Evolutionary conservation across 2,888 invertebrate genomes (phyloP), one percentile per base, ranked within the genome.

Genomic region (Eupithecia pulchellata): DNA sequence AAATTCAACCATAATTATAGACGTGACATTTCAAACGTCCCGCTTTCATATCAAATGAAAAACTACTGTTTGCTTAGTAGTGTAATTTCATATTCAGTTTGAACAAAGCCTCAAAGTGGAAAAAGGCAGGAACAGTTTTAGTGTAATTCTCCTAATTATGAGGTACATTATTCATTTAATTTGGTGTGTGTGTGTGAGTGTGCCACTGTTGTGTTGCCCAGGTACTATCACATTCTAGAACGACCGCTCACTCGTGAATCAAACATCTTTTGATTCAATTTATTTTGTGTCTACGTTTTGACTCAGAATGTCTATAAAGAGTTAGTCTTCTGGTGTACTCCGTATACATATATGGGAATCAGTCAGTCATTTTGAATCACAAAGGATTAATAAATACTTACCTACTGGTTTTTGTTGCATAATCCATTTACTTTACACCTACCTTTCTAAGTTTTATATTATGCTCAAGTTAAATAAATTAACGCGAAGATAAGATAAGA

Each of bases 1-100:
- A 29, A 57, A 57, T 57, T 57, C 57, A 57, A 57, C 29, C 29
- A 14, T 57, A 57, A 57, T 57, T 57, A 57, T 29, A 57, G 57
- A 57, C 57, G 17, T 57, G 57, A 17, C 57, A 57, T 57, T 57
- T 57, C 57, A 29, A 27, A 57, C 29, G 29, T 29, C 29, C 57
- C 17, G 8, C 14, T 11, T 20, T 57, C 27, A 27, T 14, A 29
- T 57, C 8, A 13, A 29, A 57, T 13, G 57, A 57, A 57, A 57
- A 17, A 57, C 29, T 20, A 1, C 11, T 57, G 29, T 57, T 57
- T 57, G 29, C 29, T 57, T 57, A 8, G 57, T 29, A 29, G 29
- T 57, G 29, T 57, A 27, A 57, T 57, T 57, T 29, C 14, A 57
- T 57, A 57, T 57, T 57, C 57, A 29, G 57, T 57, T 57, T 57